Evolutionary conservation across 1,140 invertebrate genomes (phyloP).

Genomic region (Lasioglossum albipes): DNA sequence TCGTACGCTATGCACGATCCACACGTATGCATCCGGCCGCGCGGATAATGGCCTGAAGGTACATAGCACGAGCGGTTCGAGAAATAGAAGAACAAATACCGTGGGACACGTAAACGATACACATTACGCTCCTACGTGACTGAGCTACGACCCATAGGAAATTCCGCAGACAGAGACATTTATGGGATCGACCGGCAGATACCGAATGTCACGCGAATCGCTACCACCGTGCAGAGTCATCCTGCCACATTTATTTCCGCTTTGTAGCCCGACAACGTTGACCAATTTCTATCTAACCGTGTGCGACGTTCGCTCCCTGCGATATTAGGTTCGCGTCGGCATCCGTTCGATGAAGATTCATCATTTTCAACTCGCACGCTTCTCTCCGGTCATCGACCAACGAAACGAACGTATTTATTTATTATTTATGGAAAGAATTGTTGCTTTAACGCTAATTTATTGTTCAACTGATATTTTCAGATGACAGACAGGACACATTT

Average conservation of each 20-base stretch:
- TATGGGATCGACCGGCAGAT: not conserved
- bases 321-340: too few relatives aligned
- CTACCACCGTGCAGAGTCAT: not conserved
- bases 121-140: conserved; percentile 59
- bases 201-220: not conserved
- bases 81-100: conserved; percentile 43
- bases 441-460: too few relatives aligned
- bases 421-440: too few relatives aligned
- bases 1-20: conserved; percentile 18
- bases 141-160: conserved; percentile 32
- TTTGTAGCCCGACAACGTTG: not conserved
- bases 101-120: conserved; percentile 59
- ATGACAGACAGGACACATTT: too few relatives aligned
- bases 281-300: not conserved
- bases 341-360: too few relatives aligned
- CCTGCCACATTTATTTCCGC: not conserved
- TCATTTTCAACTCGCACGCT: too few relatives aligned
- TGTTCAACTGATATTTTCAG: too few relatives aligned
- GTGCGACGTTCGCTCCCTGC: not conserved
- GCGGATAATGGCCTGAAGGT: conserved; percentile 31
- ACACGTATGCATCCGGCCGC: conserved; percentile 7
- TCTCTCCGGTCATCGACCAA: too few relatives aligned
- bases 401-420: too few relatives aligned
- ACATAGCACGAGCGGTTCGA: conserved; percentile 22
- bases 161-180: conserved; percentile 18